phyloP scores from a whole-genome alignment of 2,797 vertebrate genomes.

The Momotus momota region DNA sequence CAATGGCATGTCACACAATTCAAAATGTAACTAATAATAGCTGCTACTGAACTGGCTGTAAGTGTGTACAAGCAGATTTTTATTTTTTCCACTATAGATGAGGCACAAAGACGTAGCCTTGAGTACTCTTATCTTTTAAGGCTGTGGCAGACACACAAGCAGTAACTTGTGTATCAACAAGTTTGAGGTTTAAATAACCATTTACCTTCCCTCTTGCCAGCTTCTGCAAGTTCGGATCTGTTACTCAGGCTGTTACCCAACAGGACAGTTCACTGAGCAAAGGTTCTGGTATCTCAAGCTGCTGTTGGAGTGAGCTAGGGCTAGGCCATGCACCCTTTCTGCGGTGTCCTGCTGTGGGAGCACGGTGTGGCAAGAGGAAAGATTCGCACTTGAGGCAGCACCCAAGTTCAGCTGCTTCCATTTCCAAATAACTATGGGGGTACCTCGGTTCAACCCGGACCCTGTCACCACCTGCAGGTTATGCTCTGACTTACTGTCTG shows the following conservation, averaged over 20 bases:
- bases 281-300: no score
- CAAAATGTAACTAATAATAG: neutral
- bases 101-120: neutral
- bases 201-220: neutral
- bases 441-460: no score
- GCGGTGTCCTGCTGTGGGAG: neutral
- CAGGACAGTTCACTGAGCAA: fast-evolving
- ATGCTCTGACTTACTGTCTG: fast-evolving
- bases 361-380: fast-evolving
- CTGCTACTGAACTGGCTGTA: neutral
- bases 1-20: neutral
- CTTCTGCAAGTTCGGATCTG: fast-evolving
- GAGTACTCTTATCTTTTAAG: neutral
- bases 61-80: neutral
- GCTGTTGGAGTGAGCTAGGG: fast-evolving
- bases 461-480: no score
- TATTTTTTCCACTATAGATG: neutral
- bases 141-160: no score
- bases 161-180: neutral
- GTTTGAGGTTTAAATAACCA: neutral
- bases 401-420: fast-evolving
- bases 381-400: fast-evolving
- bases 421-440: fast-evolving
- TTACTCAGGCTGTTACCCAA: neutral
- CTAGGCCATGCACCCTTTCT: fast-evolving